Conservation (phyloP, 2,113 vertebrate species). For the Heloderma charlesbogerti region DNA sequence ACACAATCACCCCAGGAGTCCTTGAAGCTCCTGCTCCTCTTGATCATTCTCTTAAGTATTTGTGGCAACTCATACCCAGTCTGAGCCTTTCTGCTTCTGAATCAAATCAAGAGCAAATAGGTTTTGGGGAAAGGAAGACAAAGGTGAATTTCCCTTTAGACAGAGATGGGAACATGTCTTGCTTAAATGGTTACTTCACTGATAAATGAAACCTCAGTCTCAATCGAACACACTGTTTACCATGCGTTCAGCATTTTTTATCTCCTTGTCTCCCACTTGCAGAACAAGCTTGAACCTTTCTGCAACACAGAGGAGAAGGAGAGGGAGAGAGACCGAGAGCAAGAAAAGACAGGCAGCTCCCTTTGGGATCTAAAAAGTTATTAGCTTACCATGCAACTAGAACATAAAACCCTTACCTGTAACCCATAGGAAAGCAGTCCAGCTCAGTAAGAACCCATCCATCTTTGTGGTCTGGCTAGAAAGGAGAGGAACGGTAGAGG, state of each 20-base stretch:
- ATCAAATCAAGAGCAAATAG: not conserved
- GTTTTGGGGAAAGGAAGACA: not conserved
- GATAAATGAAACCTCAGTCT: not conserved
- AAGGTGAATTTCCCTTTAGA: no score
- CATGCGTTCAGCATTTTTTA: not conserved
- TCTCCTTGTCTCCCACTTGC: not conserved
- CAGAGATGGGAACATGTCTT: not conserved
- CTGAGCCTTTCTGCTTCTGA: not conserved
- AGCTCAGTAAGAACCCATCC: constrained; percentile 72
- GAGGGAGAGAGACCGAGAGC: not conserved
- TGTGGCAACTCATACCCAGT: not conserved
- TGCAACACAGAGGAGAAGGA: not conserved
- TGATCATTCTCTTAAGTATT: not conserved
- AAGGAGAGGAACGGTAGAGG: constrained; percentile 1
- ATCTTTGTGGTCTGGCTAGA: constrained; percentile 70
- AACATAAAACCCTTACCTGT: constrained; percentile 72
- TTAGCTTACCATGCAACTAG: not conserved
- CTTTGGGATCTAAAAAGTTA: constrained; percentile 46
- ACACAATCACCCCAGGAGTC: not conserved
- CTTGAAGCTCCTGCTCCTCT: not conserved
- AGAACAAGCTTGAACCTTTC: not conserved
- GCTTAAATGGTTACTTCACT: not conserved
- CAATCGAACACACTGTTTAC: not conserved
- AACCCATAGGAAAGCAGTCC: constrained; percentile 73
- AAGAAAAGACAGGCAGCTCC: not conserved